A percentile compares a stretch with the other conserved stretches of the same genome.
phyloP scores from a whole-genome alignment of 2,888 invertebrate species.

The Ochlodes sylvanus region DNA sequence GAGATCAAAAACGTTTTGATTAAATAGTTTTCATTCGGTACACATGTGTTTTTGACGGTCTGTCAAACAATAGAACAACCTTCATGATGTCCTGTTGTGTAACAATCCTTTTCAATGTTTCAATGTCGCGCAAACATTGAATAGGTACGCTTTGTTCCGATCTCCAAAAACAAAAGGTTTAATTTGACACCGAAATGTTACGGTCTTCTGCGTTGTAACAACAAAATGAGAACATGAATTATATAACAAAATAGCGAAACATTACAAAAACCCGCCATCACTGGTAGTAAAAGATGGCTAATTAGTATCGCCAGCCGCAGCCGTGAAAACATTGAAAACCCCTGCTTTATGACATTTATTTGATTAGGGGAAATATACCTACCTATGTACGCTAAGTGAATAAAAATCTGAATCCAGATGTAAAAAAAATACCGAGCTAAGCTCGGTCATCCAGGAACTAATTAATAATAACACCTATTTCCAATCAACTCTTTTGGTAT shows the following conservation, averaged over 20 bases:
- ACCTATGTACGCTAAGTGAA: too few relatives aligned
- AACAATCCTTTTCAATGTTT: constrained; percentile 30
- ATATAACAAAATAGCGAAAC: not conserved
- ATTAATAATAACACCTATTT: not conserved
- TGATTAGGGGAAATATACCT: too few relatives aligned
- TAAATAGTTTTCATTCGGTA: constrained; percentile 7
- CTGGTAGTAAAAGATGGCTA: not conserved
- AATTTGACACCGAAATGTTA: constrained; percentile 23
- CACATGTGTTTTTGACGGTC: not conserved
- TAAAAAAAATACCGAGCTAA: too few relatives aligned
- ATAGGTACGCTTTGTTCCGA: constrained; percentile 16
- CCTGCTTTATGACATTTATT: too few relatives aligned
- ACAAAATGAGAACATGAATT: not conserved
- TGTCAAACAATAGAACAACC: constrained; percentile 24
- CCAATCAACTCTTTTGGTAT: not conserved
- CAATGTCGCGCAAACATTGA: constrained; percentile 18
- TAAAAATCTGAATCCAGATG: too few relatives aligned
- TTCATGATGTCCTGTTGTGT: constrained; percentile 24
- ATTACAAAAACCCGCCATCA: not conserved
- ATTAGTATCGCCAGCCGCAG: too few relatives aligned
- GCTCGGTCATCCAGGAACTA: too few relatives aligned
- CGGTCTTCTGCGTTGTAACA: constrained; percentile 7
- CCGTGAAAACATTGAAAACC: not conserved
- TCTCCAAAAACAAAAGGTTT: constrained; percentile 22
- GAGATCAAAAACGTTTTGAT: too few relatives aligned